Evolutionary conservation across 2,888 invertebrate species (phyloP).

Genomic region (Smittia sp.): DNA sequence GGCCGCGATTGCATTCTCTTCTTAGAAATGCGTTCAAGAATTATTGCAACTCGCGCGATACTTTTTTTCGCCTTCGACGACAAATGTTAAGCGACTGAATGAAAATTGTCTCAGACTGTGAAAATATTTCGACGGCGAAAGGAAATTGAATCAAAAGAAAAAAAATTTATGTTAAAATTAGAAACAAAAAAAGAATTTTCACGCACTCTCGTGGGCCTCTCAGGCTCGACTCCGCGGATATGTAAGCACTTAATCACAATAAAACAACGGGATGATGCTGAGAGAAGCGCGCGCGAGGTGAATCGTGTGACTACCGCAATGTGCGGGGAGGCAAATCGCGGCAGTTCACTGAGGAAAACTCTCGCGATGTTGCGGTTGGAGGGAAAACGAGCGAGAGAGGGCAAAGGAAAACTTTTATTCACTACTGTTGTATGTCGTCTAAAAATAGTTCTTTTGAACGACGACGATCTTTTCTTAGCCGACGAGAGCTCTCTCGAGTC

Average conservation of each 20-base stretch:
- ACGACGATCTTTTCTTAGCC: too few species aligned
- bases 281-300: not conserved
- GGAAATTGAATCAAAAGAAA: conserved; percentile 3
- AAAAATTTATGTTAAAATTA: conserved; percentile 28
- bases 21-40: conserved; percentile 8
- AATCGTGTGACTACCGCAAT: conserved; percentile 3
- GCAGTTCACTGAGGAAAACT: not conserved
- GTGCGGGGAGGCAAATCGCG: not conserved
- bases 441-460: not conserved
- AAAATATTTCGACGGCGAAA: not conserved
- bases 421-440: not conserved
- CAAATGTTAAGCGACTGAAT: conserved; percentile 34
- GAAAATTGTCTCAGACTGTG: conserved; percentile 26
- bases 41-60: conserved; percentile 25
- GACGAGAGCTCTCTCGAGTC: too few species aligned
- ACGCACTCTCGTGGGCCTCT: conserved; percentile 32
- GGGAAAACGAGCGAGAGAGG: not conserved
- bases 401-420: not conserved
- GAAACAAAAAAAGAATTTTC: conserved; percentile 34
- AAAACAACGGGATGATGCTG: not conserved
- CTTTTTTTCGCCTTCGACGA: conserved; percentile 20
- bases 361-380: not conserved
- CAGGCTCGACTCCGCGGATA: not conserved
- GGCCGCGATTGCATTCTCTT: conserved; percentile 22
- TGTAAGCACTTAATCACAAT: conserved; percentile 8